Conservation (phyloP, 2,113 vertebrate genomes). For the Misgurnus anguillicaudatus region DNA sequence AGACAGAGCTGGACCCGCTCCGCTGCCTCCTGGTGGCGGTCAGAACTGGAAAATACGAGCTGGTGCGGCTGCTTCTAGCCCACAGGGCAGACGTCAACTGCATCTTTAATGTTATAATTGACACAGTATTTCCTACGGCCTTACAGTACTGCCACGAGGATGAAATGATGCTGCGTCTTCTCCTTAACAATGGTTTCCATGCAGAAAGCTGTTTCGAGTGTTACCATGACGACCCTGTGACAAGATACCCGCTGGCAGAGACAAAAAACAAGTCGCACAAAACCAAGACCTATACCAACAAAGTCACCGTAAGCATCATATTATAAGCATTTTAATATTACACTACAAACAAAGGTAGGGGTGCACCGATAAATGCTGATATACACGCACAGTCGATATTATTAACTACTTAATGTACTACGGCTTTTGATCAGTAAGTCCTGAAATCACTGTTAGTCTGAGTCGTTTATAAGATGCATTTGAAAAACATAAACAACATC, state of each 20-base stretch:
- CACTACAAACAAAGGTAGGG: too few relatives aligned
- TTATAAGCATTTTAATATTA: too few relatives aligned
- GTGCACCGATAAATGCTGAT: too few relatives aligned
- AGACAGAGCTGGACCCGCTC: conserved; percentile 82
- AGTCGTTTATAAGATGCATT: too few relatives aligned
- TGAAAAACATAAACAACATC: too few relatives aligned
- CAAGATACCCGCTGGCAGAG: conserved; percentile 70
- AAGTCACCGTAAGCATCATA: conserved; percentile 60
- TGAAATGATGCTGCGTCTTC: conserved; percentile 80
- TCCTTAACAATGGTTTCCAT: conserved; percentile 83
- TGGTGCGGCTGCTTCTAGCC: conserved; percentile 79
- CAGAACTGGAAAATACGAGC: conserved; percentile 79
- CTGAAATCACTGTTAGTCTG: too few relatives aligned
- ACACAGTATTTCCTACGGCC: conserved; percentile 82
- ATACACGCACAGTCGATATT: too few relatives aligned
- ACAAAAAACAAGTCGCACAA: conserved; percentile 56
- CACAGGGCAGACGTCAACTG: conserved; percentile 83
- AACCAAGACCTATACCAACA: conserved; percentile 53
- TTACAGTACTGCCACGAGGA: conserved; percentile 85
- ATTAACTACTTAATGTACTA: too few relatives aligned
- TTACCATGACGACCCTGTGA: conserved; percentile 73
- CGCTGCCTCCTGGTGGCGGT: conserved; percentile 82
- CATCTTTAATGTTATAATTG: conserved; percentile 81
- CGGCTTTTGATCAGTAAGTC: too few relatives aligned
- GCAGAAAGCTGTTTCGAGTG: conserved; percentile 87